phyloP scores from a whole-genome alignment of 2,888 invertebrate genomes.

The Empis livida region DNA sequence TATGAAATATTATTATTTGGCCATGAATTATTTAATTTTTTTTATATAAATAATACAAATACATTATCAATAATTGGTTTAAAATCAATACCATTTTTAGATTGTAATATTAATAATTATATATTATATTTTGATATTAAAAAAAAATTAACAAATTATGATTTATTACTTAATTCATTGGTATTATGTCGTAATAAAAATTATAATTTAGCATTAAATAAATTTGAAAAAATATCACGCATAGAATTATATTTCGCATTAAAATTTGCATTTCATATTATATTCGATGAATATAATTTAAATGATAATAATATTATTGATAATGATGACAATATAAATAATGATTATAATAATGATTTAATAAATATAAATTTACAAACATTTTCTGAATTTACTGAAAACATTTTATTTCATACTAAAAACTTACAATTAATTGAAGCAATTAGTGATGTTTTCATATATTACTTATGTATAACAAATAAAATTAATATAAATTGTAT shows the following conservation, averaged over 20 bases:
- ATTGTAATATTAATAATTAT: background rate
- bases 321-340: constrained; percentile 6
- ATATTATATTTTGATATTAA: background rate
- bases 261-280: constrained; percentile 7
- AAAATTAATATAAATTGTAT: constrained; percentile 28
- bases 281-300: constrained; percentile 10
- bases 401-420: constrained; percentile 26
- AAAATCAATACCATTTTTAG: constrained; percentile 1
- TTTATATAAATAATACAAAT: background rate
- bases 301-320: constrained; percentile 12
- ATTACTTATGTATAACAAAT: constrained; percentile 29
- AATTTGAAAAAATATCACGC: constrained; percentile 19
- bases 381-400: constrained; percentile 32
- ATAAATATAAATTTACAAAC: constrained; percentile 10
- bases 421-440: constrained; percentile 26
- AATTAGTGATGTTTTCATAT: constrained; percentile 30
- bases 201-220: background rate
- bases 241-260: constrained; percentile 16
- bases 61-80: background rate
- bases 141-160: background rate
- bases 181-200: constrained; percentile 4
- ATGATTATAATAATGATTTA: no score
- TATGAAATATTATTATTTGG: background rate
- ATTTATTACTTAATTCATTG: background rate
- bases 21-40: background rate